Base-by-base conservation (phyloP, 2,888 invertebrate species). In the Eueremaeus valkanovi region DNA sequence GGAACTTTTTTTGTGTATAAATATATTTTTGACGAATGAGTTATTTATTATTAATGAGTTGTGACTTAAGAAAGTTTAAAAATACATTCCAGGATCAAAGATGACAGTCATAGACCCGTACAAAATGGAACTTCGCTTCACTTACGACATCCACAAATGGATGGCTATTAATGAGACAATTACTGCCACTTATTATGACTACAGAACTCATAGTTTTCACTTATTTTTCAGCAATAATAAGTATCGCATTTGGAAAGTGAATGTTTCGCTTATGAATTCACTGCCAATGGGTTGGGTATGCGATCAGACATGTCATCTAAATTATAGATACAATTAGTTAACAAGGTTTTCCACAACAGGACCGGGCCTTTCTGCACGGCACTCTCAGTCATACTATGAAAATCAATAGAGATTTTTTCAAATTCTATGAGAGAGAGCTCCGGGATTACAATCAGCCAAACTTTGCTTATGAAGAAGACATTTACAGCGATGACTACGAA, bases 281-380 rank as follows among this genome's bases (percentile, higher is more conserved):
- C 36, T 75, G 27, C 75, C 75, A 31, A 75, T 75, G 75, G 49
- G 70, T 21, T 75, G 75, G 75, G 75, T 75, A 70, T 31, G 75
- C 6, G 8, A 6, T 33, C 13, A 13, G 18, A 11, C 29, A 18
- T 36, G 1, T 24, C 31, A 49, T 40, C 5, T 11, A 16, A 2
- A 24, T 58, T 18, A 16, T 72, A 31, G 24, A 3, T 27, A 0
- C 13, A 36, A 27, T 51, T 40, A n/a, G 27, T 61, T 40, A 3
- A n/a, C 2, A 21, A 36, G 3, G 13, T 18, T 16, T 18, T 21
- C 3, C 0, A 13, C 21, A 13, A 24, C 24, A 75, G 75, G 75
- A 75, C 49, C 29, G 75, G 45, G 75, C 75, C 18, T 75, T 75
- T 21, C 75, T 75, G 27, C 75, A 75, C 29, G 75, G 75, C 0